These are phyloP conservation scores for Perizoma flavofasciatum DNA, from an alignment of 2,888 invertebrate species.

Conservation along the genomic window DNA sequence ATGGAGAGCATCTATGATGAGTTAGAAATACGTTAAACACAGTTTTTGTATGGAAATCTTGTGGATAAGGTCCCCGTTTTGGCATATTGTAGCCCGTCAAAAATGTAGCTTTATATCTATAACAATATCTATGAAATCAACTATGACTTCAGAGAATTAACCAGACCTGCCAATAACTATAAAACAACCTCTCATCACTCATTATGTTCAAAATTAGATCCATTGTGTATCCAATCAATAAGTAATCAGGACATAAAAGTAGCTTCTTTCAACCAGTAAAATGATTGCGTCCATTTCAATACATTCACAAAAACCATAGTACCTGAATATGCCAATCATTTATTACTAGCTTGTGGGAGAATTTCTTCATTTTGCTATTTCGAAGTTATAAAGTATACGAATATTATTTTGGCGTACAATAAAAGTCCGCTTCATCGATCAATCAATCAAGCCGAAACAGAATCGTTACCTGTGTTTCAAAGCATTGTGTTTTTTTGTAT, in stretches of 20 bases:
- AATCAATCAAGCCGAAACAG: slow-evolving; percentile 41
- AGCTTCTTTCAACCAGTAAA: slow-evolving; percentile 5
- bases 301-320: slow-evolving; percentile 22
- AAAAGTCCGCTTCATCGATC: slow-evolving; percentile 41
- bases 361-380: slow-evolving; percentile 35
- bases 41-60: neutral
- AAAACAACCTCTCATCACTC: no score
- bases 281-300: slow-evolving; percentile 9
- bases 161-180: no score
- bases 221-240: neutral
- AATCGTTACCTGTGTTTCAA: slow-evolving; percentile 36
- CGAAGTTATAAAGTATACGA: slow-evolving; percentile 38
- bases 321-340: slow-evolving; percentile 30
- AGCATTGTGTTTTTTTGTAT: slow-evolving; percentile 35
- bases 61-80: no score
- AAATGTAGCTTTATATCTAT: no score
- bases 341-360: slow-evolving; percentile 38
- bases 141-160: no score
- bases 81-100: no score
- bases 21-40: no score
- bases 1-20: no score
- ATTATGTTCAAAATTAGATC: neutral
- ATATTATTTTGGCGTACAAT: slow-evolving; percentile 37
- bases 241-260: slow-evolving; percentile 11
- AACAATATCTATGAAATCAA: no score